A percentile compares a stretch with the other conserved stretches of the same genome.
These are phyloP conservation scores for Puntigrus tetrazona DNA, from an alignment of 2,113 vertebrate genomes.

Conservation along the genomic window DNA sequence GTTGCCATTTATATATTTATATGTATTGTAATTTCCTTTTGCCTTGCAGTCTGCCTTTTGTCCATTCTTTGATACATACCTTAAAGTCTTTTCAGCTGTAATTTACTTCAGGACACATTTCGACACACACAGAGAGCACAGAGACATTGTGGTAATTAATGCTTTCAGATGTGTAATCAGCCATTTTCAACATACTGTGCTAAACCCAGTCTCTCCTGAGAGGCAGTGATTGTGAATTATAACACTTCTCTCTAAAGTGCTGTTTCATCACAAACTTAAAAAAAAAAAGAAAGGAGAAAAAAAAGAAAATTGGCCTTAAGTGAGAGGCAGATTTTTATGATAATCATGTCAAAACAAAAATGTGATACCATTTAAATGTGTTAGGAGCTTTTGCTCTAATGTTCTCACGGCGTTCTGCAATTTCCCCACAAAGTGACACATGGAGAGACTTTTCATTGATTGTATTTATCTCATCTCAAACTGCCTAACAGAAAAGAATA, in stretches of 20 bases:
- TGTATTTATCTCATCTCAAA: constrained; percentile 1
- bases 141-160: constrained; percentile 41
- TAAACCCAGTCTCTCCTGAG: constrained; percentile 25
- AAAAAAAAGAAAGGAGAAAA: not conserved
- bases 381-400: not conserved
- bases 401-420: not conserved
- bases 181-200: constrained; percentile 41
- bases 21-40: not conserved
- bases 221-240: constrained; percentile 45
- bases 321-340: constrained; percentile 8
- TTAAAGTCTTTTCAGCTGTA: not conserved
- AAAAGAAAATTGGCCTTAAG: not conserved
- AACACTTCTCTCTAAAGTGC: constrained; percentile 32
- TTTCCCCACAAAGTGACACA: not conserved
- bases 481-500: not conserved
- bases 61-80: not conserved
- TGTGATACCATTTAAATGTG: not conserved
- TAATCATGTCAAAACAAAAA: constrained; percentile 12
- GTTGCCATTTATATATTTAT: not conserved
- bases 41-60: not conserved
- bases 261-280: constrained; percentile 38
- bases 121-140: constrained; percentile 6
- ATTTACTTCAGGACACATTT: not conserved
- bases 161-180: constrained; percentile 53
- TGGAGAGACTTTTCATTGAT: not conserved